These are phyloP conservation scores for Plumapathes pennacea DNA, from an alignment of 92 coral and sea anemone species.

Conservation along the genomic window DNA sequence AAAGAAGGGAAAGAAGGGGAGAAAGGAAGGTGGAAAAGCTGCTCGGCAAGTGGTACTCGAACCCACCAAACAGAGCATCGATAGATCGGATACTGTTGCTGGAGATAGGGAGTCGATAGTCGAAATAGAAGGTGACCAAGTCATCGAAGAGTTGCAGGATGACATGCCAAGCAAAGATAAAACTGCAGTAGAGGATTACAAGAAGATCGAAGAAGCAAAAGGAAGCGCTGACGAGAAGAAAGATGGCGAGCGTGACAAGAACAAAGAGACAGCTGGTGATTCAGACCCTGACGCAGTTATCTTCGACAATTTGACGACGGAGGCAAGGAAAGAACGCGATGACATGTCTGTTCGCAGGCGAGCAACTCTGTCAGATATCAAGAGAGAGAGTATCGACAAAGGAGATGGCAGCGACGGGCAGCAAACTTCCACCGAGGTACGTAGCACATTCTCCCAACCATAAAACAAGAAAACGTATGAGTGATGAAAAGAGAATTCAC, in stretches of 20 bases:
- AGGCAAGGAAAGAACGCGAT: conserved; percentile 1
- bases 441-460: background rate
- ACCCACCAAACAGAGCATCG: background rate
- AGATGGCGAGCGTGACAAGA: conserved; percentile 19
- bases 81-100: background rate
- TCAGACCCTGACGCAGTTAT: no score
- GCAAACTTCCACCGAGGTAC: conserved; percentile 7
- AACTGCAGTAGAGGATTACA: background rate
- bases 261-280: conserved; percentile 8
- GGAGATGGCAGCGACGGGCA: conserved; percentile 11
- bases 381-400: conserved; percentile 52
- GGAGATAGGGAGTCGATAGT: background rate
- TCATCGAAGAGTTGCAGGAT: conserved; percentile 31
- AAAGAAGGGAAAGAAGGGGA: conserved; percentile 9
- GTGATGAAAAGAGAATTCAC: background rate
- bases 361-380: conserved; percentile 76
- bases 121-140: conserved; percentile 20
- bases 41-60: background rate
- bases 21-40: conserved; percentile 5
- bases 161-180: conserved; percentile 12
- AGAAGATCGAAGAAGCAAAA: background rate
- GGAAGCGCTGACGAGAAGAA: conserved; percentile 32
- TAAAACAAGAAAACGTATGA: background rate
- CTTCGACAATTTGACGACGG: background rate
- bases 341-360: conserved; percentile 42